phyloP scores from a whole-genome alignment of 1,140 invertebrate species.

The Trachymyrmex septentrionalis region DNA sequence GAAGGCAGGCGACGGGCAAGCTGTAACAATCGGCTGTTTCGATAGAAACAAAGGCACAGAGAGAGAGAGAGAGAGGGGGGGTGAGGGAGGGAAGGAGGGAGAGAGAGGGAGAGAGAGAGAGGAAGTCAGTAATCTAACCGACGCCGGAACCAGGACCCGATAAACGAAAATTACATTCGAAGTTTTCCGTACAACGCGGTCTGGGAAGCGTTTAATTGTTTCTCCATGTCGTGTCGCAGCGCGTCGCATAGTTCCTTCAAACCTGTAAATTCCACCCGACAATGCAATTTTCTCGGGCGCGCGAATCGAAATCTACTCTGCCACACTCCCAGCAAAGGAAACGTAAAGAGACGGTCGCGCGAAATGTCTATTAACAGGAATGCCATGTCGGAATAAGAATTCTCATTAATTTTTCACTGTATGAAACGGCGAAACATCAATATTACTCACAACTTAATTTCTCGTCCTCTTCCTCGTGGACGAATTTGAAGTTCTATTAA shows the following conservation, averaged over 20 bases:
- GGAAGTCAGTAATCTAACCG: slow-evolving; percentile 22
- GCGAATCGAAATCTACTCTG: slow-evolving; percentile 7
- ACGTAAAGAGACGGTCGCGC: neutral
- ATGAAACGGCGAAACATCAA: neutral
- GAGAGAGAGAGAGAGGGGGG: neutral
- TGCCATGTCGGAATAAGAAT: neutral
- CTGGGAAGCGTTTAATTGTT: slow-evolving; percentile 38
- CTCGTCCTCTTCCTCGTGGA: neutral
- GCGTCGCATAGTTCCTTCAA: slow-evolving; percentile 28
- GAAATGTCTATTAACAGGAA: neutral
- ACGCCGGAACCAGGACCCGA: neutral
- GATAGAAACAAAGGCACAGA: neutral
- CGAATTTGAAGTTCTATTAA: slow-evolving; percentile 26
- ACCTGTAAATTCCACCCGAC: slow-evolving; percentile 41
- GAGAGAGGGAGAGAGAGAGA: neutral
- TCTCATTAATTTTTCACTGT: slow-evolving; percentile 10
- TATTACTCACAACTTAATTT: neutral
- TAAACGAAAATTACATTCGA: slow-evolving; percentile 49
- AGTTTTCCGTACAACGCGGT: slow-evolving; percentile 12
- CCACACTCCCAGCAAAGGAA: neutral
- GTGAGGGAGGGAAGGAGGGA: neutral
- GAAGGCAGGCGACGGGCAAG: neutral
- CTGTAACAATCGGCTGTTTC: slow-evolving; percentile 6
- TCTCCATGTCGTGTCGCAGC: slow-evolving; percentile 34
- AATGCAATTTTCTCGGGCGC: slow-evolving; percentile 42